phyloP scores from a whole-genome alignment of 2,797 vertebrate species.

The Chaetophractus vellerosus region DNA sequence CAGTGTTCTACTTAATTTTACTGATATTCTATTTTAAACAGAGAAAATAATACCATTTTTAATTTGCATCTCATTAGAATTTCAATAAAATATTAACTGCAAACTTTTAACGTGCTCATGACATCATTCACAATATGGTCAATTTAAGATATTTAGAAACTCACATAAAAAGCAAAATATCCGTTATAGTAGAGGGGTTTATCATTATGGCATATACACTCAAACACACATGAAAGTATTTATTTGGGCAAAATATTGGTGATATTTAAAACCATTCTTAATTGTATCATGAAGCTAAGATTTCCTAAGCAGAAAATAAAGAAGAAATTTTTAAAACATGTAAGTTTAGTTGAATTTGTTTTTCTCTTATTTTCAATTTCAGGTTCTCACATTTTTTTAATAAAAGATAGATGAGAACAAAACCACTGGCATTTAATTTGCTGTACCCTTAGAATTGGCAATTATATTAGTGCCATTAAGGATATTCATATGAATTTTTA shows the following conservation, averaged over 20 bases:
- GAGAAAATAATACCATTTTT: neutral
- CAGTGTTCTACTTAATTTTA: neutral
- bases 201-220: neutral
- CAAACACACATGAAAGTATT: neutral
- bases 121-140: neutral
- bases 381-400: neutral
- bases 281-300: neutral
- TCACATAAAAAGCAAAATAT: neutral
- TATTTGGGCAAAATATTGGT: neutral
- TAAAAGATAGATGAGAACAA: neutral
- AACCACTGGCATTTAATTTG: neutral
- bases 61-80: neutral
- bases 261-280: neutral
- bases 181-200: neutral
- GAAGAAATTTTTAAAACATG: neutral
- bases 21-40: neutral
- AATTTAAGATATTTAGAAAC: neutral
- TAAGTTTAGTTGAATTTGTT: neutral
- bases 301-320: neutral
- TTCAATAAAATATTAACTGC: neutral
- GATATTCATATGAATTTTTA: neutral
- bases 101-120: neutral
- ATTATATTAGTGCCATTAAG: conserved; percentile 42
- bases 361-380: neutral
- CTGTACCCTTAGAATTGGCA: neutral